These are phyloP conservation scores for Vireo altiloquus DNA, from an alignment of 2,113 vertebrate species.

Conservation along the genomic window DNA sequence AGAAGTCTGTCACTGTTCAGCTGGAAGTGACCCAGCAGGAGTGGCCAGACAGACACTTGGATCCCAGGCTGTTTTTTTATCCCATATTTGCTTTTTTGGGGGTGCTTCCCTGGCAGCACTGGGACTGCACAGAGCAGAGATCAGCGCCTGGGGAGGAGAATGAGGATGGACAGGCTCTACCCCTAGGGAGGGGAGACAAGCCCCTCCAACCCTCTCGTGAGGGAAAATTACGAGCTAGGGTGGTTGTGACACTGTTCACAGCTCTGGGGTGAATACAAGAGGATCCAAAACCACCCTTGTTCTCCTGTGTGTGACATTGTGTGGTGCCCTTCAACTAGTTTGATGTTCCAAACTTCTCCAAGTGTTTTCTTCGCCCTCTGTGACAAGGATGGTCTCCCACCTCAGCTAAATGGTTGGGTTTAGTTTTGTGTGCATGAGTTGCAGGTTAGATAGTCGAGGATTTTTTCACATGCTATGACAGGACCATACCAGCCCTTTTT, in stretches of 20 bases:
- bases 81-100: background rate
- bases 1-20: constrained; percentile 5
- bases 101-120: fast-evolving
- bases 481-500: background rate
- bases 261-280: background rate
- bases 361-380: background rate
- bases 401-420: background rate
- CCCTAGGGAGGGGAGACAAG: fast-evolving
- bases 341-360: background rate
- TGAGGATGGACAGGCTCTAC: background rate
- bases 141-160: background rate
- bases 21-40: background rate
- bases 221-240: background rate
- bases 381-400: background rate
- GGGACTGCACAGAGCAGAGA: fast-evolving
- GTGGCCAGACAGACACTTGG: background rate
- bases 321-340: background rate
- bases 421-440: fast-evolving
- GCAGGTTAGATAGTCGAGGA: fast-evolving
- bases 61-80: background rate
- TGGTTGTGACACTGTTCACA: fast-evolving
- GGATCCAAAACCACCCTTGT: background rate
- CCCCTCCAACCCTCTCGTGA: fast-evolving
- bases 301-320: background rate
- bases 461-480: background rate